A percentile compares a stretch with the other conserved stretches of the same genome.
Evolutionary conservation across 2,888 invertebrate genomes (phyloP).

Genomic region (Drosophila aldrichi): DNA sequence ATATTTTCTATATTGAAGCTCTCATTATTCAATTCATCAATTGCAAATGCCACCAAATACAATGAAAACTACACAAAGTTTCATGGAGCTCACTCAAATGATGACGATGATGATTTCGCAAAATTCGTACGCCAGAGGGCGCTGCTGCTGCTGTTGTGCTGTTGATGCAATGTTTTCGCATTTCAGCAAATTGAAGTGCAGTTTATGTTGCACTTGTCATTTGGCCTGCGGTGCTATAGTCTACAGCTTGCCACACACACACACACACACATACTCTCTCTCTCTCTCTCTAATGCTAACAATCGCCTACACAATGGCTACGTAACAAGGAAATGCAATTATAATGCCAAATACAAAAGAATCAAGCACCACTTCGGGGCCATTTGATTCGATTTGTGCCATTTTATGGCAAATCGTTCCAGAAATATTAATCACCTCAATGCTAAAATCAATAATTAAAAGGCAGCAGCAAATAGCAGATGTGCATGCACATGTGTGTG

Average conservation of each 20-base stretch:
- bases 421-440: conserved; percentile 78
- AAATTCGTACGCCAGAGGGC: conserved; percentile 39
- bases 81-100: not conserved
- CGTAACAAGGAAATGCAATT: conserved; percentile 80
- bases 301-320: conserved; percentile 17
- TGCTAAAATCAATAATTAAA: conserved; percentile 73
- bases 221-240: conserved; percentile 9
- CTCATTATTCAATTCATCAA: not conserved
- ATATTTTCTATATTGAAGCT: not conserved
- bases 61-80: not conserved
- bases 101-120: not conserved
- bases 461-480: conserved; percentile 26
- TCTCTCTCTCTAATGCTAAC: not conserved
- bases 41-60: not conserved
- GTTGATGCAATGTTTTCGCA: conserved; percentile 28
- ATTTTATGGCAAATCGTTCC: conserved; percentile 19
- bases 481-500: not conserved
- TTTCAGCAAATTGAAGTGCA: conserved; percentile 32
- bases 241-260: conserved; percentile 1
- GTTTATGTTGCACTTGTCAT: conserved; percentile 23
- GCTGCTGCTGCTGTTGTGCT: conserved; percentile 8
- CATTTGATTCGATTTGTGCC: conserved; percentile 8
- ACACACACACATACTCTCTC: not conserved
- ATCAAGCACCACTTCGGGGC: conserved; percentile 54
- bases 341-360: conserved; percentile 61